Conservation (phyloP, 30 jellyfish, hydroid and myxozoan genomes). For the Morbakka virulenta region DNA sequence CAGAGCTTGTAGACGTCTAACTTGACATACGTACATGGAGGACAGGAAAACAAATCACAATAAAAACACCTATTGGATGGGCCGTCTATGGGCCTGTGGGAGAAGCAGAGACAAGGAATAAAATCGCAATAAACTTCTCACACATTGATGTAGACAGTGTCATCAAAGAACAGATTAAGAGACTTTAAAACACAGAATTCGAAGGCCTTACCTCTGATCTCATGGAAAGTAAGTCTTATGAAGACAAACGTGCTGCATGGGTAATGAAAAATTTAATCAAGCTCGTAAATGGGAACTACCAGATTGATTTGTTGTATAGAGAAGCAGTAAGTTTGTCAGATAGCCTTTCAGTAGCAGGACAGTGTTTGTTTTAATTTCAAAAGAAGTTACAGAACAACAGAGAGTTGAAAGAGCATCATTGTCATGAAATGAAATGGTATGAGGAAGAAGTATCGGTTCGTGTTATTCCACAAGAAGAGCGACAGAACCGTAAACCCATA, state of each 20-base stretch:
- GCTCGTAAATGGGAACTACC: background rate
- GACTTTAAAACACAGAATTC: background rate
- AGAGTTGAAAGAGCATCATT: background rate
- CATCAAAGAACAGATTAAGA: background rate
- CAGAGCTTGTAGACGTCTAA: background rate
- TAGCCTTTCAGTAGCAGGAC: background rate
- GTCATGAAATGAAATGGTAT: background rate
- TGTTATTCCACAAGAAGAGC: background rate
- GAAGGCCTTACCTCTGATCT: background rate
- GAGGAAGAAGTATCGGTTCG: background rate
- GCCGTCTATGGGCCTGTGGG: background rate
- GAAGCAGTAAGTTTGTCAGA: background rate
- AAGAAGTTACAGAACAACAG: background rate
- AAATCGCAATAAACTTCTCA: background rate
- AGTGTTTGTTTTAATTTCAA: background rate
- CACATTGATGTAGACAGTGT: background rate
- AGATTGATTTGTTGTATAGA: background rate
- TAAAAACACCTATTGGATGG: background rate
- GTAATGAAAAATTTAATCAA: background rate
- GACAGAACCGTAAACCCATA: background rate
- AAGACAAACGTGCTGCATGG: background rate
- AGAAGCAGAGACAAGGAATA: background rate
- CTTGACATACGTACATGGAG: background rate
- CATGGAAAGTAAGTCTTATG: background rate
- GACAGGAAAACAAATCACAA: background rate